Evolutionary conservation across 2,113 vertebrate species (phyloP).

Genomic region (Mirza zaza): DNA sequence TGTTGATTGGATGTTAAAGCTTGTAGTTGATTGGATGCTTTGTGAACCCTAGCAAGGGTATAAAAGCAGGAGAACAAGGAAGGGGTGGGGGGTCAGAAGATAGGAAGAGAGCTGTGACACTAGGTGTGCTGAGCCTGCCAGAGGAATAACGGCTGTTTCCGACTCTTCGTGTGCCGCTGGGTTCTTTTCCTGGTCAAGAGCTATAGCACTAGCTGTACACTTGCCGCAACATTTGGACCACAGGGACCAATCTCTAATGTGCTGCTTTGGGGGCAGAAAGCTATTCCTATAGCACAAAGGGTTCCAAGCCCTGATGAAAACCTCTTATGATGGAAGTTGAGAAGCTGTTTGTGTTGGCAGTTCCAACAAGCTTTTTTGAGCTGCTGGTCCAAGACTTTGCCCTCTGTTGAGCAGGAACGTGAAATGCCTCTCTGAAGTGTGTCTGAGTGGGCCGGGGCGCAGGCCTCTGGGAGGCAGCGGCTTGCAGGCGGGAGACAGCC

Average conservation of each 20-base stretch:
- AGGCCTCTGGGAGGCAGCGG: background rate
- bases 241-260: slow-evolving; percentile 58
- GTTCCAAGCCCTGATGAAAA: slow-evolving; percentile 68
- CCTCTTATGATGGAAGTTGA: slow-evolving; percentile 68
- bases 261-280: slow-evolving; percentile 68
- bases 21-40: too few relatives aligned
- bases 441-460: slow-evolving; percentile 43
- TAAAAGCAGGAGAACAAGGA: too few relatives aligned
- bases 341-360: slow-evolving; percentile 77
- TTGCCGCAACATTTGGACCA: background rate
- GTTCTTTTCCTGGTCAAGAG: too few relatives aligned
- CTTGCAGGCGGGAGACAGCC: slow-evolving; percentile 55
- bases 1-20: too few relatives aligned
- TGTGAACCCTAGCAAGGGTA: too few relatives aligned
- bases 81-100: too few relatives aligned
- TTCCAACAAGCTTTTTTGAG: slow-evolving; percentile 33
- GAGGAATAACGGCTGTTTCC: too few relatives aligned
- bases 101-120: too few relatives aligned
- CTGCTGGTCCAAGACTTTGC: slow-evolving; percentile 46
- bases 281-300: slow-evolving; percentile 63
- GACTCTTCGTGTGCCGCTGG: too few relatives aligned
- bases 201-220: too few relatives aligned
- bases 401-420: slow-evolving; percentile 50
- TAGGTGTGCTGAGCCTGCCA: too few relatives aligned
- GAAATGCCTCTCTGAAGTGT: slow-evolving; percentile 58